Base-by-base conservation (phyloP, 2,888 invertebrate species). In the Cerastoderma edule region DNA sequence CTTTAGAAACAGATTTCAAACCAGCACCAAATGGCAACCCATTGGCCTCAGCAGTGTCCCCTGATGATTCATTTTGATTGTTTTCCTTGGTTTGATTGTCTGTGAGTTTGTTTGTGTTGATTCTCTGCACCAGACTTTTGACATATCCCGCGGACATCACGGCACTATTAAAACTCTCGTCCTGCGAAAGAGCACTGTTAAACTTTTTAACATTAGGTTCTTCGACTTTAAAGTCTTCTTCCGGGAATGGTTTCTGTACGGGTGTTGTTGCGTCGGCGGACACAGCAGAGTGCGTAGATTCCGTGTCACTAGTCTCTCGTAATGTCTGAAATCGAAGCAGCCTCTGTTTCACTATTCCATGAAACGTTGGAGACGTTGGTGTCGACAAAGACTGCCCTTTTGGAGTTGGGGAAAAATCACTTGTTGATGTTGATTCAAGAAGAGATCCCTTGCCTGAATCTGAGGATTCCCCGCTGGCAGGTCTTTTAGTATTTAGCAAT, bases 91-190 rank as follows among this genome's bases (percentile, higher is more conserved):
- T 22, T 22, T 72, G 66, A n/a, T 27, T 56, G 48, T 50, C 48
- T 39, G 28, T 71, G 10, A 67, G 50, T 50, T 39, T 67, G 39
- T 79, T 67, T n/a, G 74, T 67, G 60, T 89, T 86, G 5, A 87
- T 85, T 67, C 85, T 86, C 50, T 83, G 80, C 2, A 88, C 88
- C 50, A 88, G 75, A 19, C 87, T 84, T 72, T 84, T 84, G 10
- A 90, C 89, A 76, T 86, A 89, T 30, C 89, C 89, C 30, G 39
- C 22, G 66, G 75, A 76, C 82, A 82, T 82, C 27, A 86, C 85
- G 67, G 83, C 71, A 27, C 77, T 63, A 63, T 83, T 80, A 72
- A 87, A 87, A 39, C 70, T 73, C 30, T 83, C 84, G 78, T 87
- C 85, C 32, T 78, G 56, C 6, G 72, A 67, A 16, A 72, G 32